Conservation (phyloP, 2,888 invertebrate genomes). For the Diplolepis rosae region DNA sequence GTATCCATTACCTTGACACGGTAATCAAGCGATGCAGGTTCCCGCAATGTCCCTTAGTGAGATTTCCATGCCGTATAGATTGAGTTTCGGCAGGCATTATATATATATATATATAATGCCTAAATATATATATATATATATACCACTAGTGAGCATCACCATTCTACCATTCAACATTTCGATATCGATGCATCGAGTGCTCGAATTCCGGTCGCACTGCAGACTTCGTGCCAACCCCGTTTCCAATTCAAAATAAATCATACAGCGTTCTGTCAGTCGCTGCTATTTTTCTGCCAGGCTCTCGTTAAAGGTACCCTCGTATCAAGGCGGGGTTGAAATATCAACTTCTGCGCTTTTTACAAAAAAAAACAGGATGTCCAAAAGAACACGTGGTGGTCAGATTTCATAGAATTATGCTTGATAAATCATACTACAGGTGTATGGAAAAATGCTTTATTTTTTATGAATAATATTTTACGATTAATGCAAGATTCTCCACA, state of each 20-base stretch:
- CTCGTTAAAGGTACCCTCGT: conserved; percentile 9
- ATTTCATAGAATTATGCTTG: background rate
- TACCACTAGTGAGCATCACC: conserved; percentile 36
- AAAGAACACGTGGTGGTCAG: background rate
- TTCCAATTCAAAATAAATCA: conserved; percentile 40
- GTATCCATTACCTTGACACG: background rate
- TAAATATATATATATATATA: conserved; percentile 6
- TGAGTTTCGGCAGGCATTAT: conserved; percentile 8
- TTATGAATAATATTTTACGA: no score
- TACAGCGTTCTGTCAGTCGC: conserved; percentile 17
- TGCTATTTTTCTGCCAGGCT: background rate
- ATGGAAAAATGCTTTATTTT: no score
- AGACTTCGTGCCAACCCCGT: conserved; percentile 17
- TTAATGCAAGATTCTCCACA: no score
- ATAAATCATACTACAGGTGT: background rate
- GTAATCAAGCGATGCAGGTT: no score
- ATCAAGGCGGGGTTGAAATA: conserved; percentile 5
- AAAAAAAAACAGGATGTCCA: background rate
- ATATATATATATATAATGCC: conserved; percentile 3
- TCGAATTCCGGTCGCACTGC: conserved; percentile 13
- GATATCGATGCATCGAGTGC: conserved; percentile 33
- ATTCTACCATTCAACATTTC: conserved; percentile 36
- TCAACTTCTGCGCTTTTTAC: background rate
- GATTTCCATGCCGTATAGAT: conserved; percentile 6
- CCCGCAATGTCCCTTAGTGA: background rate